Conservation (phyloP, 1,140 invertebrate species). For the Neodiprion virginianus region DNA sequence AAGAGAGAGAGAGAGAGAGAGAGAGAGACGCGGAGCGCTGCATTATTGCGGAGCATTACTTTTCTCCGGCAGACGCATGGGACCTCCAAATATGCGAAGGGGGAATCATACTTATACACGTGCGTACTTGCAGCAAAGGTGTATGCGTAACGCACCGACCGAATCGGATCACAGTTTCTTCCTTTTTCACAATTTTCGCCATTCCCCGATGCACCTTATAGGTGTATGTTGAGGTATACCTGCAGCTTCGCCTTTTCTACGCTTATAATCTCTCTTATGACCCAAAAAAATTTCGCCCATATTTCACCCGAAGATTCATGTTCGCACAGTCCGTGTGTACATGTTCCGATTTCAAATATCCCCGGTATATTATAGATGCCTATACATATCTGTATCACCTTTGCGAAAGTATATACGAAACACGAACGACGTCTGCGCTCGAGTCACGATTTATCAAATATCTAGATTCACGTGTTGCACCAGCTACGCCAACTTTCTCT, state of each 20-base stretch:
- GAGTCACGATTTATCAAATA: too few relatives aligned
- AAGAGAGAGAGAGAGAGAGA: conserved; percentile 1
- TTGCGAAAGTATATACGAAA: neutral
- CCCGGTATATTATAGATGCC: neutral
- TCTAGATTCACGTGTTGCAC: too few relatives aligned
- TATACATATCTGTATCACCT: neutral
- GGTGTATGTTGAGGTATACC: too few relatives aligned
- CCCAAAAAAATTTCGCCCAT: neutral
- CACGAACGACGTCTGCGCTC: neutral
- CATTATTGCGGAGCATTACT: conserved; percentile 16
- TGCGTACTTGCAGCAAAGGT: too few relatives aligned
- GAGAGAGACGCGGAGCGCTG: conserved; percentile 21
- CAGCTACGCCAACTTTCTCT: too few relatives aligned
- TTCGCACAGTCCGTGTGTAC: too few relatives aligned
- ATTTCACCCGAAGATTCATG: neutral
- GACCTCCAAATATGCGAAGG: conserved; percentile 20
- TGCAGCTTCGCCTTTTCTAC: neutral
- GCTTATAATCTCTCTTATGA: conserved; percentile 11
- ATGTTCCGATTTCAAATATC: neutral
- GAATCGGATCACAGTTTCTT: neutral
- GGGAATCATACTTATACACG: neutral
- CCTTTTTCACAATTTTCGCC: neutral
- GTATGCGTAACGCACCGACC: neutral
- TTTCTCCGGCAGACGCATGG: conserved; percentile 16
- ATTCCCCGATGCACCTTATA: too few relatives aligned